Conservation (phyloP, 2,888 invertebrate genomes). For the Trissolcus japonicus region DNA sequence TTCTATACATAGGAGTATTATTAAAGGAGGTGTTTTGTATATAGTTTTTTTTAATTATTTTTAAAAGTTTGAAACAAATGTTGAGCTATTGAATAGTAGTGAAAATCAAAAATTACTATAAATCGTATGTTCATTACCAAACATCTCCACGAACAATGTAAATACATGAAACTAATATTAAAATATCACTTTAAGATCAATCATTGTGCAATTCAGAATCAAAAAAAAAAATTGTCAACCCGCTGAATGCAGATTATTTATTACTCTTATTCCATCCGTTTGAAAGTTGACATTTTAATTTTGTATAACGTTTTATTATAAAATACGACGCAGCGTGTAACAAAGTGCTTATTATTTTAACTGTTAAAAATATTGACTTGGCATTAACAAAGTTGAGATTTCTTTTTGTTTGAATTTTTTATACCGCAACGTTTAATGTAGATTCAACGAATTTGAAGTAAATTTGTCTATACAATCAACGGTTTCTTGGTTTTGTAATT, state of each 20-base stretch:
- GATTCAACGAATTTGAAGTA: too few relatives aligned
- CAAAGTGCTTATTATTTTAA: too few relatives aligned
- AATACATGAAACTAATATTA: conserved; percentile 16
- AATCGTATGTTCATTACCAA: conserved; percentile 8
- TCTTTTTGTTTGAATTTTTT: too few relatives aligned
- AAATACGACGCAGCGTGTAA: too few relatives aligned
- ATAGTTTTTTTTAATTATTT: background rate
- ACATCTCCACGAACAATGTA: conserved; percentile 29
- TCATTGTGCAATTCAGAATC: conserved; percentile 16
- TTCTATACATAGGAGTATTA: conserved; percentile 16
- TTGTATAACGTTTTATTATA: background rate
- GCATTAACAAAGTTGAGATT: too few relatives aligned
- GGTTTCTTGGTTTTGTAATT: too few relatives aligned
- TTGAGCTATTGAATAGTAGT: background rate
- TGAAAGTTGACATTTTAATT: background rate
- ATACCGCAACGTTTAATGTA: too few relatives aligned
- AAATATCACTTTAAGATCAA: background rate
- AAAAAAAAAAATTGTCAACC: conserved; percentile 7
- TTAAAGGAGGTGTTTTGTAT: conserved; percentile 25
- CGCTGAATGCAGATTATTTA: conserved; percentile 12
- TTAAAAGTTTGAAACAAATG: background rate
- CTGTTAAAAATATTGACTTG: too few relatives aligned
- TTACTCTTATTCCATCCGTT: conserved; percentile 9
- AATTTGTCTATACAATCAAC: too few relatives aligned
- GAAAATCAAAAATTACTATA: conserved; percentile 4